phyloP scores from a whole-genome alignment of 2,113 vertebrate species.

The Oplegnathus fasciatus region DNA sequence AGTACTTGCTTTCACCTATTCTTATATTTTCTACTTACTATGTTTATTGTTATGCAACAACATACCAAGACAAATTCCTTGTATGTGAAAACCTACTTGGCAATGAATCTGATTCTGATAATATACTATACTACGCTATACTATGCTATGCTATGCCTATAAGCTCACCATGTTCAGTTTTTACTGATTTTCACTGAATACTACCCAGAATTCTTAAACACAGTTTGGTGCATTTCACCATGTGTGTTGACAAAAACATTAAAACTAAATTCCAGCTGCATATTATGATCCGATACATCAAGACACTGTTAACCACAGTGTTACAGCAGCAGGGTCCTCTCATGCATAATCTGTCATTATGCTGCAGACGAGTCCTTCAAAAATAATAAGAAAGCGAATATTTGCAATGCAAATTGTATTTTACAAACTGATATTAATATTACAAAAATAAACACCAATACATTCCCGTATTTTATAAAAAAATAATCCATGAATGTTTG shows the following conservation, averaged over 20 bases:
- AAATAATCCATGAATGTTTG: no score
- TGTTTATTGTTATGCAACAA: no score
- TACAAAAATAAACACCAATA: background rate
- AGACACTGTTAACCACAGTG: background rate
- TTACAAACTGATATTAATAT: background rate
- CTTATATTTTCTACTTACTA: no score
- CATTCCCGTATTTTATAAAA: background rate
- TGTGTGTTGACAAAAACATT: background rate
- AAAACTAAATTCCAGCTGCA: background rate
- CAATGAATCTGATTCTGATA: no score
- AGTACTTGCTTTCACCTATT: no score
- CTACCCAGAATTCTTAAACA: background rate
- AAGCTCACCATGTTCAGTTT: background rate
- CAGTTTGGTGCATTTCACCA: conserved; percentile 5
- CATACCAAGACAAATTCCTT: no score
- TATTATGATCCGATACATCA: background rate
- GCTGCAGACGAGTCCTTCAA: background rate
- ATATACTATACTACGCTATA: no score
- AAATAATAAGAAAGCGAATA: conserved; percentile 9
- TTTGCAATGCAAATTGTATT: background rate
- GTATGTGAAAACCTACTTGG: no score
- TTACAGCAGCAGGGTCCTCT: background rate
- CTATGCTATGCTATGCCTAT: background rate
- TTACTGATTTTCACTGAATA: background rate
- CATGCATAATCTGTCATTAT: background rate